These are phyloP conservation scores for Notarius quadriscutis DNA, from an alignment of 2,113 vertebrate genomes.

Conservation along the genomic window DNA sequence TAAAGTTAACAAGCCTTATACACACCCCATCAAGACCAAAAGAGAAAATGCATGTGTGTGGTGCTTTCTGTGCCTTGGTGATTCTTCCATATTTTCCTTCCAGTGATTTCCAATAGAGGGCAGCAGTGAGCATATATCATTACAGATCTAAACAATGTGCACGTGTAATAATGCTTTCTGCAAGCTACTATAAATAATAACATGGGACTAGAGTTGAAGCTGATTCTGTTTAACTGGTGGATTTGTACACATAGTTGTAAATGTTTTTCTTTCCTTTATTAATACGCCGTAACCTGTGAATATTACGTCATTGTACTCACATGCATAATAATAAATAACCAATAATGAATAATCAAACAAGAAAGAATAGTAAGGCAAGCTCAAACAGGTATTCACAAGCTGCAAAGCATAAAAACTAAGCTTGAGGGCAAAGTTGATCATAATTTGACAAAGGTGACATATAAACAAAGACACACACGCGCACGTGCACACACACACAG, in stretches of 20 bases:
- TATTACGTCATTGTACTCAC: not conserved
- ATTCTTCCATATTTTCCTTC: not conserved
- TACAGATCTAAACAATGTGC: not conserved
- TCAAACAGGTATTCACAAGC: not conserved
- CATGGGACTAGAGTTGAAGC: not conserved
- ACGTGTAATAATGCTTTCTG: not conserved
- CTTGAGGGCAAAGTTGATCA: not conserved
- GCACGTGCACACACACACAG: too few relatives aligned
- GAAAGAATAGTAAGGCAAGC: not conserved
- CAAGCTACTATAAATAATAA: not conserved
- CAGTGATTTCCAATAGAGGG: conserved; percentile 24
- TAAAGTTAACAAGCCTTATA: not conserved
- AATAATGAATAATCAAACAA: not conserved
- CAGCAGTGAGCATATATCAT: not conserved
- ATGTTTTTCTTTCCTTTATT: not conserved
- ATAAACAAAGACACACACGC: too few relatives aligned
- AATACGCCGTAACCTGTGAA: not conserved
- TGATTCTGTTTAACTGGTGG: not conserved
- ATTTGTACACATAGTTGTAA: not conserved
- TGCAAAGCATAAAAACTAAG: not conserved
- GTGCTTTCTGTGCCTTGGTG: conserved; percentile 12
- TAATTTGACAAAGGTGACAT: not conserved
- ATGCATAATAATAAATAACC: too few relatives aligned
- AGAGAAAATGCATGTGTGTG: not conserved
- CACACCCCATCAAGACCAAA: not conserved